phyloP scores from a whole-genome alignment of 2,888 invertebrate species.

The Ectemnius lituratus region DNA sequence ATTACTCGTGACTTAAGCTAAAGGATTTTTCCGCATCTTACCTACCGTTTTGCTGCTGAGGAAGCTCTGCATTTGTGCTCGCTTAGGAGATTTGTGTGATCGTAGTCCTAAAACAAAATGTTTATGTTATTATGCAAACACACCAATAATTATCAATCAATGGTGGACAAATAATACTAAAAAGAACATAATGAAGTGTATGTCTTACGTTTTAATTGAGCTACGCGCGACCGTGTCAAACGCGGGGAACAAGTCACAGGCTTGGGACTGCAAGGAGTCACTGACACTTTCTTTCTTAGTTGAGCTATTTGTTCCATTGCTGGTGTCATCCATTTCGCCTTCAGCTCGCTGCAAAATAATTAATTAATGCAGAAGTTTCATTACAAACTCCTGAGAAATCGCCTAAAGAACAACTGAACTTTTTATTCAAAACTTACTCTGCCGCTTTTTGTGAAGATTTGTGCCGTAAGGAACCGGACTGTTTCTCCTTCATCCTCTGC shows the following conservation, averaged over 20 bases:
- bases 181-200: conserved; percentile 15
- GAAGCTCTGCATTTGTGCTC: not conserved
- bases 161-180: not conserved
- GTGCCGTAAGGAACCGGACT: conserved; percentile 66
- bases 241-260: conserved; percentile 50
- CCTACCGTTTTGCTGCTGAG: not conserved
- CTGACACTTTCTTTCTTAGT: conserved; percentile 62
- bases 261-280: conserved; percentile 5
- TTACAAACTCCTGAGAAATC: no score
- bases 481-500: conserved; percentile 81
- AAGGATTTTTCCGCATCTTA: not conserved
- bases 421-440: conserved; percentile 65
- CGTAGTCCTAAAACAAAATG: not conserved
- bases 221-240: conserved; percentile 70
- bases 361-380: no score
- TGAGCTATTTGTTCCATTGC: conserved; percentile 73
- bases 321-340: conserved; percentile 74
- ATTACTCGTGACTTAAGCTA: conserved; percentile 12
- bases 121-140: conserved; percentile 3
- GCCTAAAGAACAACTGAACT: no score
- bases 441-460: conserved; percentile 60
- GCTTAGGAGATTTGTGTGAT: not conserved
- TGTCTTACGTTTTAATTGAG: conserved; percentile 69
- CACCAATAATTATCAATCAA: not conserved
- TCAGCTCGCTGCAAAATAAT: conserved; percentile 62